Percentiles rank a stretch among this genome's conserved stretches.
phyloP scores from a whole-genome alignment of 2,113 vertebrate genomes.

The Tenebrosternarchus preto region DNA sequence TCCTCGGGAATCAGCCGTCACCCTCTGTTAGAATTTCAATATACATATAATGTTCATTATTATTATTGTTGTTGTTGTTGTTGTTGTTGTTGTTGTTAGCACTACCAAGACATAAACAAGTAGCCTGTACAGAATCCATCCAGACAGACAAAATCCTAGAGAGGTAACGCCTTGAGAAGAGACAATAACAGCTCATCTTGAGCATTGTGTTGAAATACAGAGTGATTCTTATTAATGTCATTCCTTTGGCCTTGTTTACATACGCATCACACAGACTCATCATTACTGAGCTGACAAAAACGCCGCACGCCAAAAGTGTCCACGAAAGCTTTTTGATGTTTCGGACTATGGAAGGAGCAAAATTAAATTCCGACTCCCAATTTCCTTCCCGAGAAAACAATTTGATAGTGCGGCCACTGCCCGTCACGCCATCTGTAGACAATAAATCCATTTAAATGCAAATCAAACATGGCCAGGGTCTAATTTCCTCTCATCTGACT shows the following conservation, averaged over 20 bases:
- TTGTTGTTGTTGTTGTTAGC: neutral
- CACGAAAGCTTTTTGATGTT: slow-evolving; percentile 34
- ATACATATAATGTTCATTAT: neutral
- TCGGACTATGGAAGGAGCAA: slow-evolving; percentile 23
- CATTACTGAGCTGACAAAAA: slow-evolving; percentile 44
- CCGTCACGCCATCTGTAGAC: slow-evolving; percentile 59
- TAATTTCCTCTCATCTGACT: slow-evolving; percentile 49
- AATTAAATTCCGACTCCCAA: slow-evolving; percentile 55
- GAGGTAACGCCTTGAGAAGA: neutral
- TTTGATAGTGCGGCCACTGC: slow-evolving; percentile 58
- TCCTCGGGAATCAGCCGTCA: neutral
- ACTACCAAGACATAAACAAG: slow-evolving; percentile 27
- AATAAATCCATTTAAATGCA: slow-evolving; percentile 74
- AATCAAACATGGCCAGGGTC: slow-evolving; percentile 63
- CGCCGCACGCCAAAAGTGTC: slow-evolving; percentile 22
- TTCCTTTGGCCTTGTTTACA: slow-evolving; percentile 35
- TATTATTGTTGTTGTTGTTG: neutral
- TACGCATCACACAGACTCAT: slow-evolving; percentile 50
- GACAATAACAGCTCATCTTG: slow-evolving; percentile 29
- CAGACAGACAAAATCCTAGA: neutral
- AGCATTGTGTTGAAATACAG: slow-evolving; percentile 29
- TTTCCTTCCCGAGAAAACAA: slow-evolving; percentile 58
- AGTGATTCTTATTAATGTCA: slow-evolving; percentile 12
- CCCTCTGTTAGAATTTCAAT: neutral
- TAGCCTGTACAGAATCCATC: neutral